Evolutionary conservation across 2,797 vertebrate species (phyloP), one percentile per base, ranked within the genome.

Genomic region (Philypnodon macrostomus): DNA sequence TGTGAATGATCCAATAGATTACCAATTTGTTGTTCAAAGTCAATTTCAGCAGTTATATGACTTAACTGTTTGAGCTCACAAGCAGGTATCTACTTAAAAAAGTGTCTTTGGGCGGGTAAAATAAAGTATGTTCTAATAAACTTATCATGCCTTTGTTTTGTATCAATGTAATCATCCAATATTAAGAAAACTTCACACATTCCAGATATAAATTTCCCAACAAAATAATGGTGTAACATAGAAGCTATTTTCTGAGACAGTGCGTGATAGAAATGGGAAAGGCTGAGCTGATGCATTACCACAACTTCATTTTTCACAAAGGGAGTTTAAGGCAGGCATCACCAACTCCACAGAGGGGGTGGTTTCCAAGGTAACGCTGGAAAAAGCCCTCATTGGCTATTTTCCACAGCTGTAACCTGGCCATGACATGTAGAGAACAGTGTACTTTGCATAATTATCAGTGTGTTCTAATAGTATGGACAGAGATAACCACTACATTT

Each of bases 361-460:
- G 67, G 84, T 86, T 80, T 76, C 79, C 85, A 79, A 67, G 84
- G 85, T 67, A 87, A 87, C 84, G 60, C 76, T 3, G 33, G 75
- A 55, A 1, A 2, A 38, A 38, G 4, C 44, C 59, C 64, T 53
- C 53, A 74, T 66, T 56, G 56, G 63, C 48, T 77, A 70, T 79
- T 83, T 77, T 80, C 58, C 71, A n/a, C n/a, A 75, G 75, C 75
- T 40, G 8, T n/a, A 26, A 11, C 67, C 70, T 77, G 73, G 71
- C 47, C 59, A 39, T 19, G 17, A 53, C 63, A 38, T 67, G 48
- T 52, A 47, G 53, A 54, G 21, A 32, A 15, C 47, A 58, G 57
- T 61, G 54, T 56, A 49, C 60, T 73, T 67, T 66, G 24, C 38
- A 30, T 52, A 35, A 42, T 50, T 41, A 47, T 56, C 50, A 18